Base-by-base conservation (phyloP, 2,888 invertebrate species). In the Drosophila macrothrix region DNA sequence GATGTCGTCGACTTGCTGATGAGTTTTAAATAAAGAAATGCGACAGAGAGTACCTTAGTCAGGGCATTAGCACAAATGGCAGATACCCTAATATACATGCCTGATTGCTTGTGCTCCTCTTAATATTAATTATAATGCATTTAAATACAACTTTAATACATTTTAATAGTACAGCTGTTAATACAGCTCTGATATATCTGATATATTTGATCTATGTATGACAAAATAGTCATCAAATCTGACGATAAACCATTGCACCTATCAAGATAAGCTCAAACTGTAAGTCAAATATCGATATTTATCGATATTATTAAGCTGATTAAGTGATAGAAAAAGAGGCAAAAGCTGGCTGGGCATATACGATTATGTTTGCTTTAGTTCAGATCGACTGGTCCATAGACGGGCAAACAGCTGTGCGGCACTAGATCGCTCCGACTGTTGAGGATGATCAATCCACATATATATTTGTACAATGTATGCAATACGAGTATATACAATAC, bases 1-100 rank as follows among this genome's bases (percentile, higher is more conserved):
- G 88, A 90, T 87, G 88, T 90, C 87, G 90, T 87, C 87, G 88
- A 76, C 90, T 85, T 67, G 78, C 77, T 84, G 89, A 80, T 80
- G 85, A 89, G 74, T 89, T 84, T 84, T 82, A 89, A 85, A 87
- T 90, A 86, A 83, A 85, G 80, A 83, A 78, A 79, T 67, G 65
- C 67, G 76, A 56, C 65, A 72, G 14, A 72, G 37, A 29, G 39
- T 28, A n/a, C 39, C n/a, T 25, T 0, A 28, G n/a, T 28, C 49
- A 5, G 16, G 22, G 37, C 19, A 3, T 6, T 7, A 7, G n/a
- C 12, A n/a, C 10, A 43, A 43, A 29, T 31, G 0, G 0, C 16
- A 31, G 22, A 31, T 58, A 31, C 58, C 41, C 58, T 58, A 29
- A 9, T 16, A 22, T 4, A 14, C 22, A 16, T 22, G 22, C 46